Evolutionary conservation across 2,797 vertebrate species (phyloP).

Genomic region (Pangasius sanitwongsei): DNA sequence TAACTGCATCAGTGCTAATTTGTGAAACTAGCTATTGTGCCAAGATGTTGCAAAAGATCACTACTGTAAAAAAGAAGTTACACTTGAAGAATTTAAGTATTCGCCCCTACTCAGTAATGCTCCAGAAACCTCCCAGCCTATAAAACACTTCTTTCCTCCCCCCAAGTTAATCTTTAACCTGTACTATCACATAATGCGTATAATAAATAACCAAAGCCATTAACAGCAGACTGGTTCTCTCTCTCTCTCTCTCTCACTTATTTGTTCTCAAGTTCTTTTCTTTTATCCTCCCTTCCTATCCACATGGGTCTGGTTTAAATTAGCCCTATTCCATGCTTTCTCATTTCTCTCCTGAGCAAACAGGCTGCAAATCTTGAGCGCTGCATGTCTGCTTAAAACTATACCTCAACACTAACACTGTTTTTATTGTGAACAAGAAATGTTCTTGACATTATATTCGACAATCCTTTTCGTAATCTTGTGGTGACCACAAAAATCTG

Average conservation of each 20-base stretch:
- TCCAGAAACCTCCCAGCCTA: conserved; percentile 1
- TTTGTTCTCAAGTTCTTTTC: conserved; percentile 8
- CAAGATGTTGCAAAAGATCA: conserved; percentile 14
- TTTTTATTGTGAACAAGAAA: not conserved
- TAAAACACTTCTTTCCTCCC: not conserved
- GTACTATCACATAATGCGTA: conserved; percentile 22
- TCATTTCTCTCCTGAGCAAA: not conserved
- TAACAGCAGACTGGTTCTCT: conserved; percentile 17
- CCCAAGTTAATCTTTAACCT: conserved; percentile 46
- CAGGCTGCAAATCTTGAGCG: no score
- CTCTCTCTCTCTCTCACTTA: not conserved
- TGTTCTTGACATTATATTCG: not conserved
- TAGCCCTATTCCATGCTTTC: conserved; percentile 12
- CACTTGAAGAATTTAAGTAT: not conserved
- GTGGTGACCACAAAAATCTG: conserved; percentile 11
- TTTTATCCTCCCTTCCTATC: conserved; percentile 27
- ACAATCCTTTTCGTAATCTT: not conserved
- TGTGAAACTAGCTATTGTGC: not conserved
- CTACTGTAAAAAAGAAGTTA: not conserved
- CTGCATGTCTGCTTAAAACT: not conserved
- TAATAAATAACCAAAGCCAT: conserved; percentile 48
- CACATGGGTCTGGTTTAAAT: conserved; percentile 47
- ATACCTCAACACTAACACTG: not conserved
- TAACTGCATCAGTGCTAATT: conserved; percentile 1
- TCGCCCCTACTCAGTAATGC: not conserved